Evolutionary conservation across 2,797 vertebrate genomes (phyloP), one percentile per base, ranked within the genome.

Genomic region (Novumbra hubbsi): DNA sequence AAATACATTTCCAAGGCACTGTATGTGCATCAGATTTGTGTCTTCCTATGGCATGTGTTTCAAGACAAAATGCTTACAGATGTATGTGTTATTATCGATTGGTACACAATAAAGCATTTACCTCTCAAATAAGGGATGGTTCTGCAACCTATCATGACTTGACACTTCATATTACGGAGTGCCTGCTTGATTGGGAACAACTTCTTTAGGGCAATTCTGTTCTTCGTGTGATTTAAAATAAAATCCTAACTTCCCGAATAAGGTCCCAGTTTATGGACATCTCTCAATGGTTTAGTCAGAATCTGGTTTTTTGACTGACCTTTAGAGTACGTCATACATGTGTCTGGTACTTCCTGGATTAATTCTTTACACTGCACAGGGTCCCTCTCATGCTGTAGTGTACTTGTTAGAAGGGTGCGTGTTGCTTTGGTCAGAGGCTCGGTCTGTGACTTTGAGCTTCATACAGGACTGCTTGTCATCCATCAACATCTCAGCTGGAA

Each of bases 401-500:
- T 96, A 97, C 89, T 98, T 97, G 93, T 96, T 98, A 89, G 95
- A 96, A 89, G 93, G 88, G 65, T 91, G 94, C 86, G 95, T 96
- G 90, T 96, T 95, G 93, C 91, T 94, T 85, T 94, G 92, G 72
- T 98, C 96, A 14, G 97, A 97, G 85, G 91, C 93, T 12, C 95
- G 94, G 71, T 98, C 96, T 0, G 94, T 95, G 78, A 92, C 94
- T 94, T 96, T 99, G 86, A 96, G 95, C 92, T 98, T 98, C 85
- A 97, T 90, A 86, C 96, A 97, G 4, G 96, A 96, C 83, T 95
- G 96, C 90, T 97, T 98, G 82, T 98, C 96, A 73, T 98, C 97
- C 92, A 96, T 89, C 86, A 96, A 81, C 84, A 95, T 94, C 84
- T 99, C 96, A 67, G 94, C 94, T 24, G 96, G 95, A 41, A 96